These are phyloP conservation scores for Drosophila arizonae DNA, from an alignment of 1,140 invertebrate species.

Conservation along the genomic window DNA sequence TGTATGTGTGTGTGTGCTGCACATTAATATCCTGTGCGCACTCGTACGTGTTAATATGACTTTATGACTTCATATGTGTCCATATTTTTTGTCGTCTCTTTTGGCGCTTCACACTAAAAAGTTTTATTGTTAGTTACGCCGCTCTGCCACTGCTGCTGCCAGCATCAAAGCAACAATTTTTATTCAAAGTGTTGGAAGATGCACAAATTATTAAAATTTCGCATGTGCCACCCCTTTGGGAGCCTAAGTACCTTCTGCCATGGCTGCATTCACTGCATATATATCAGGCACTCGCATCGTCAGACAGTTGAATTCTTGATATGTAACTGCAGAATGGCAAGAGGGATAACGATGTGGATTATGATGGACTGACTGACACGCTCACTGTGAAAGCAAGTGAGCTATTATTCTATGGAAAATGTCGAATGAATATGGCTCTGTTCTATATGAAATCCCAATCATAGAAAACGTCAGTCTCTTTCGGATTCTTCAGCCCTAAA, in stretches of 20 bases:
- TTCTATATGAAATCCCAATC: background rate
- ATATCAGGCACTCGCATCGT: constrained; percentile 48
- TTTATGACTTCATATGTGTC: constrained; percentile 82
- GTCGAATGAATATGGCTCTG: too few relatives aligned
- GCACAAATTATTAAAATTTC: constrained; percentile 79
- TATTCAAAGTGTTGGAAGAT: constrained; percentile 78
- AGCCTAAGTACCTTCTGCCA: background rate
- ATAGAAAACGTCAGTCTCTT: background rate
- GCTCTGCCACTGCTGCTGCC: constrained; percentile 18
- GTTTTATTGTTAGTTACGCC: constrained; percentile 79
- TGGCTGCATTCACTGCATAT: constrained; percentile 38
- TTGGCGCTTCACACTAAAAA: constrained; percentile 73
- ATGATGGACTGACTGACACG: constrained; percentile 4
- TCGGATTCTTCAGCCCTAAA: background rate
- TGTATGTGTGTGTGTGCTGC: constrained; percentile 48
- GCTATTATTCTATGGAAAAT: too few relatives aligned
- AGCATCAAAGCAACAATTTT: constrained; percentile 79
- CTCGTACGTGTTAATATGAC: constrained; percentile 82
- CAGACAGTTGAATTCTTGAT: constrained; percentile 56
- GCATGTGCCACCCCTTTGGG: constrained; percentile 21
- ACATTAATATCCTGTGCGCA: constrained; percentile 82
- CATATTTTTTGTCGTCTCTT: constrained; percentile 75
- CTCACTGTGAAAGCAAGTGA: background rate
- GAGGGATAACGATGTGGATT: constrained; percentile 38
- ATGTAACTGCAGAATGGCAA: constrained; percentile 39